Evolutionary conservation across 2,113 vertebrate species (phyloP).

Genomic region (Neodontobutis hainanensis): DNA sequence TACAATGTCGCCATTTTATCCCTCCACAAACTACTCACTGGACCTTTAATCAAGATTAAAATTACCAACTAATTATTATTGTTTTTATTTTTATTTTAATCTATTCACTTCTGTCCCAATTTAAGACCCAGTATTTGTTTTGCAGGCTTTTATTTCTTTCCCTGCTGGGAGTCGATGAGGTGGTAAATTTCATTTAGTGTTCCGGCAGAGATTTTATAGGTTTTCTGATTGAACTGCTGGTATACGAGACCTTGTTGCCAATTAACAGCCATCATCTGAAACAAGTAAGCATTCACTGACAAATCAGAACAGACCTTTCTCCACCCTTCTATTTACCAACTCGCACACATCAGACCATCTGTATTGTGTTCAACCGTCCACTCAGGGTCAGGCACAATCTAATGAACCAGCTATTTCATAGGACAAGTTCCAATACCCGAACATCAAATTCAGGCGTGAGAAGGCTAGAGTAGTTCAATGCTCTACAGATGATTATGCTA

Average conservation of each 20-base stretch:
- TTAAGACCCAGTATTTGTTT: conserved; percentile 10
- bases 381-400: conserved; percentile 47
- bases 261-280: conserved; percentile 19
- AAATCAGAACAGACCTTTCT: conserved; percentile 30
- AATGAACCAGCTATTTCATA: conserved; percentile 59
- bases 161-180: conserved; percentile 14
- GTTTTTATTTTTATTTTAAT: too few species aligned
- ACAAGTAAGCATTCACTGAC: conserved; percentile 25
- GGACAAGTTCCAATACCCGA: conserved; percentile 47
- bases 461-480: conserved; percentile 35
- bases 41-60: conserved; percentile 1
- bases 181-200: conserved; percentile 18
- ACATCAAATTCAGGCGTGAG: conserved; percentile 53
- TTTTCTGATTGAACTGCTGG: conserved; percentile 28
- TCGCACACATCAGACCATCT: neutral
- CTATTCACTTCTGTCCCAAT: neutral
- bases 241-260: conserved; percentile 39
- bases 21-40: neutral
- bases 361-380: conserved; percentile 33
- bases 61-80: neutral
- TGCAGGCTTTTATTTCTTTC: conserved; percentile 14
- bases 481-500: conserved; percentile 53
- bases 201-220: conserved; percentile 9
- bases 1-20: neutral
- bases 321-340: neutral